Evolutionary conservation across 2,888 invertebrate species (phyloP).

Genomic region (Drosophila cracens): DNA sequence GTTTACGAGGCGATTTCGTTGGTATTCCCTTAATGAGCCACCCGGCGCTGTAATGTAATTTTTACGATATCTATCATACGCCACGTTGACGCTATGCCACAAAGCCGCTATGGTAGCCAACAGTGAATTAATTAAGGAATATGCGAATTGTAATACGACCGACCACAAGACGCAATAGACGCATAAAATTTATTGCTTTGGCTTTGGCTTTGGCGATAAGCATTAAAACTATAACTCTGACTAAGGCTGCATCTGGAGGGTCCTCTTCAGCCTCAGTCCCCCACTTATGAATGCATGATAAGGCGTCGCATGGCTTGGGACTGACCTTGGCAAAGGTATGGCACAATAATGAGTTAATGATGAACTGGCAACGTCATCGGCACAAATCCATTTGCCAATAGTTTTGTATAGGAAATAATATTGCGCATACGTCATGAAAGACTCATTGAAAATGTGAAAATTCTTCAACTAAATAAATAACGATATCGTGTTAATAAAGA

Average conservation of each 20-base stretch:
- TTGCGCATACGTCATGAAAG: constrained; percentile 65
- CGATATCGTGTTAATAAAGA: constrained; percentile 53
- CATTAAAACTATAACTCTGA: constrained; percentile 57
- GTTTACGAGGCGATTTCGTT: constrained; percentile 46
- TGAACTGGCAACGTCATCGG: constrained; percentile 34
- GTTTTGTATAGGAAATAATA: constrained; percentile 27
- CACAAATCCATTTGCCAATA: constrained; percentile 34
- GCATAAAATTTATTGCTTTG: constrained; percentile 66
- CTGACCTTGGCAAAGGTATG: constrained; percentile 20
- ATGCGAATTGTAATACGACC: constrained; percentile 22
- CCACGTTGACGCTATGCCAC: constrained; percentile 49
- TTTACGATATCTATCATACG: constrained; percentile 73
- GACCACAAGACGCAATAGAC: constrained; percentile 45
- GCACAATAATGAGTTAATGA: constrained; percentile 11
- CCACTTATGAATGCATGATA: constrained; percentile 22
- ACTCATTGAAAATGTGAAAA: constrained; percentile 61
- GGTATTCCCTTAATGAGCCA: constrained; percentile 68
- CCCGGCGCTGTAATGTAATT: constrained; percentile 65
- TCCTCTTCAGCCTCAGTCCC: background rate
- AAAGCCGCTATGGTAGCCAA: constrained; percentile 34
- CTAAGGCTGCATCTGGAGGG: constrained; percentile 19
- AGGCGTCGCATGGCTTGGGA: constrained; percentile 14
- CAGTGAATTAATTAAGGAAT: constrained; percentile 70
- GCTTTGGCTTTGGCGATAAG: constrained; percentile 49
- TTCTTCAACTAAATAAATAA: constrained; percentile 66